phyloP scores from a whole-genome alignment of 2,888 invertebrate species.

The Acrocera orbiculus region DNA sequence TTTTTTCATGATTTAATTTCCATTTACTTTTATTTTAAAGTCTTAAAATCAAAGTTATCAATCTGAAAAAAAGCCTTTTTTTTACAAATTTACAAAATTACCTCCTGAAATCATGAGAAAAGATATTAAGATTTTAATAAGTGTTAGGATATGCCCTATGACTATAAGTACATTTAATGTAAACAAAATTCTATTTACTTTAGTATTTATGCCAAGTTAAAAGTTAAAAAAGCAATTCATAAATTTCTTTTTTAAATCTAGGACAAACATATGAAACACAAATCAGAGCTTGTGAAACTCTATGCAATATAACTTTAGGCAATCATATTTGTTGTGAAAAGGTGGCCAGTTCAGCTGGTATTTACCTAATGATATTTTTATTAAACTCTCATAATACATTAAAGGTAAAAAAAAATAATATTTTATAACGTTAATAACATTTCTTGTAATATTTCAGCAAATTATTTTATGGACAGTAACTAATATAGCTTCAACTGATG shows the following conservation, averaged over 20 bases:
- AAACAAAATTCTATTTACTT: no score
- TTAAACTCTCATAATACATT: slow-evolving; percentile 19
- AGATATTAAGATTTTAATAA: no score
- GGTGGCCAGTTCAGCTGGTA: slow-evolving; percentile 21
- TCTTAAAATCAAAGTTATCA: no score
- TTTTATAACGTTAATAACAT: neutral
- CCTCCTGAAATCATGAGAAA: no score
- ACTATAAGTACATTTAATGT: no score
- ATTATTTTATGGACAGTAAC: slow-evolving; percentile 25
- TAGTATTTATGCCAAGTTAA: no score
- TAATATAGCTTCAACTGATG: slow-evolving; percentile 21
- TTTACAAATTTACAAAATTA: no score
- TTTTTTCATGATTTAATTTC: no score
- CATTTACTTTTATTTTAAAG: no score
- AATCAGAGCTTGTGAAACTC: slow-evolving; percentile 22
- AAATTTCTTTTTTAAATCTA: slow-evolving; percentile 8
- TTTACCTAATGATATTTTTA: slow-evolving; percentile 24
- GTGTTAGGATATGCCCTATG: no score
- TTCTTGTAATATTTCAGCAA: slow-evolving; percentile 10
- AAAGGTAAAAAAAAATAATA: slow-evolving; percentile 10
- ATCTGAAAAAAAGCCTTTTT: no score
- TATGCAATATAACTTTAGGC: slow-evolving; percentile 28
- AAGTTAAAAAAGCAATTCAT: no score
- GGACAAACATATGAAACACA: slow-evolving; percentile 21
- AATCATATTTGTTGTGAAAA: slow-evolving; percentile 23